Evolutionary conservation across 2,113 vertebrate genomes (phyloP), one percentile per base, ranked within the genome.

Genomic region (Antigone vipio): DNA sequence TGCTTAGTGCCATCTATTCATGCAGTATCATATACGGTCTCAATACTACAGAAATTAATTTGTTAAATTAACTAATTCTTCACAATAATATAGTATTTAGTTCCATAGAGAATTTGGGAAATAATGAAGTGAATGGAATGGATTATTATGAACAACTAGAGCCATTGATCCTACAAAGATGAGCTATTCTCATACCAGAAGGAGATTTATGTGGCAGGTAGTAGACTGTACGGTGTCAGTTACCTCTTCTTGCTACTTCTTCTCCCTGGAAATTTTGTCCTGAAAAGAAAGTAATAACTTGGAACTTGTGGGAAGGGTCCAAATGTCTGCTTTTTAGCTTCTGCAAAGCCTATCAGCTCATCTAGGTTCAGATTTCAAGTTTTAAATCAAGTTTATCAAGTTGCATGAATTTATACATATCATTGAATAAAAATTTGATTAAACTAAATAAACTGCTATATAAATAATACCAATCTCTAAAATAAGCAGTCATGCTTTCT

Each of bases 11-110:
- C 23, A 8, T 52, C 23, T 62, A 3, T 58, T 83, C 69, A 34
- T 58, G 44, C 2, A n/a, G 27, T 1, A 0, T 89, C 14, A 35
- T 5, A 6, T 50, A 14, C 4, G 2, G 20, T 66, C 76, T 52
- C 49, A 53, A 12, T 50, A 35, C 20, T 63, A 59, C 23, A 71
- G 20, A 69, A 74, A 80, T 60, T 53, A 4, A 26, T 26, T 21
- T 76, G 27, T 45, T 92, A 79, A 84, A 53, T 56, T 32, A 53
- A 32, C 32, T 62, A 42, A 52, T 82, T 83, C 9, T 68, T 89
- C 24, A 35, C 34, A 58, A 17, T 73, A 52, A 63, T 27, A 9
- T 34, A 47, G 15, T 58, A 30, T 47, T 67, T 73, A 26, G 15
- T 34, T 82, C n/a, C 30, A 11, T 35, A 45, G 66, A 73, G 35